Conservation (phyloP, 2,113 vertebrate genomes). For the Tragelaphus strepsiceros region DNA sequence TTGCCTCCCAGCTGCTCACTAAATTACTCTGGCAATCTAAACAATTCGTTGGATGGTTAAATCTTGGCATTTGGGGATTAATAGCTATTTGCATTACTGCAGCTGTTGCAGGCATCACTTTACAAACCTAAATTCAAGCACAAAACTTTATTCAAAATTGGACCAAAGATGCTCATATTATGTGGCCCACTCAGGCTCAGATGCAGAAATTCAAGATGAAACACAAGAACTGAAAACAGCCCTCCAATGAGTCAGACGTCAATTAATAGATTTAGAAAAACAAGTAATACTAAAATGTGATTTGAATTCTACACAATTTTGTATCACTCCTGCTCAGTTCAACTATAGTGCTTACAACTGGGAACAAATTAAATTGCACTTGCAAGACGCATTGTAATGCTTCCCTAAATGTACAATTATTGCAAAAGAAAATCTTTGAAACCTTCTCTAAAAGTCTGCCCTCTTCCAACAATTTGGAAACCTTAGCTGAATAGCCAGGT, state of each 20-base stretch:
- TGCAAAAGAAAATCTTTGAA: neutral
- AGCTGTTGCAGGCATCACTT: fast-evolving
- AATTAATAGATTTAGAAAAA: neutral
- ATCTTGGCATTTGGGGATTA: neutral
- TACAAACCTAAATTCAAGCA: neutral
- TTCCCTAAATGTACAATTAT: neutral
- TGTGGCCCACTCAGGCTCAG: neutral
- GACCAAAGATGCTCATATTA: neutral
- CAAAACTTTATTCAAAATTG: neutral
- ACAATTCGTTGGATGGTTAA: neutral
- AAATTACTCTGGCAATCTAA: neutral
- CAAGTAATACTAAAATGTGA: neutral
- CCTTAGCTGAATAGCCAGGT: neutral
- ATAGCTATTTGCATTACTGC: neutral
- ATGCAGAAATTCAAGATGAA: neutral
- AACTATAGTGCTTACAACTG: neutral
- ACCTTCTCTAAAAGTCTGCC: neutral
- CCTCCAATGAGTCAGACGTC: neutral
- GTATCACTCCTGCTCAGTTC: neutral
- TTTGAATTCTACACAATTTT: neutral
- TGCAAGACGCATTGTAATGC: neutral
- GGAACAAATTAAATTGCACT: neutral
- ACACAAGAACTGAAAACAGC: neutral
- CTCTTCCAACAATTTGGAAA: neutral
- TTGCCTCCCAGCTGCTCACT: neutral